Evolutionary conservation across 2,888 invertebrate genomes (phyloP), one percentile per base, ranked within the genome.

Genomic region (Graphium colonna): DNA sequence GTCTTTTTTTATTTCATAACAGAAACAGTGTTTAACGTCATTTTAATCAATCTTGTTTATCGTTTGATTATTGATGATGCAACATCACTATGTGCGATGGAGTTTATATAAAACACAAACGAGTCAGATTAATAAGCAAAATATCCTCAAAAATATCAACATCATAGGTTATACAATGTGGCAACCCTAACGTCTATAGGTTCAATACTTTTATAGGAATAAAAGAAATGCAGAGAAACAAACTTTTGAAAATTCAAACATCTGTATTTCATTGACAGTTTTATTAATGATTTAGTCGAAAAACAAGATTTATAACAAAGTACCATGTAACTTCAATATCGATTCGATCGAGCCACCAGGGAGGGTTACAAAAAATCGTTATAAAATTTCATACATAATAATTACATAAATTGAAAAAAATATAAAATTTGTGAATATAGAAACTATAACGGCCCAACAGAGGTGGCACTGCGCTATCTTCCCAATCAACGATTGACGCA

Each of bases 211-310:
- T 43, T 31, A 44, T 31, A 31, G 44, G 44, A n/a, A 2, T 18
- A 31, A 13, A 52, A 17, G 13, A 53, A 1, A 18, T 13, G 12
- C 1, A 46, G 18, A 45, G 45, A 67, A 56, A 64, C 61, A 66
- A 62, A 62, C 62, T 44, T 49, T 48, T 70, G 74, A 77, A 84
- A 85, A 83, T 85, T 84, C 86, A 88, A 88, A 88, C 85, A 85
- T 88, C 78, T 88, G 85, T 88, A 87, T 78, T 87, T 83, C 77
- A 83, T 79, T 81, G 79, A 84, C 74, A 82, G 69, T 83, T 80
- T 72, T 82, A 84, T 85, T 77, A 86, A 80, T 79, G 79, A 84
- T 85, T 83, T 78, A 81, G 86, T 88, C 81, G 81, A 84, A 83
- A 83, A 88, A 85, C 82, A 83, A 85, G 74, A 73, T 82, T 82